Base-by-base conservation (phyloP, 2,797 vertebrate genomes). In the Odontamblyopus lacepedii region DNA sequence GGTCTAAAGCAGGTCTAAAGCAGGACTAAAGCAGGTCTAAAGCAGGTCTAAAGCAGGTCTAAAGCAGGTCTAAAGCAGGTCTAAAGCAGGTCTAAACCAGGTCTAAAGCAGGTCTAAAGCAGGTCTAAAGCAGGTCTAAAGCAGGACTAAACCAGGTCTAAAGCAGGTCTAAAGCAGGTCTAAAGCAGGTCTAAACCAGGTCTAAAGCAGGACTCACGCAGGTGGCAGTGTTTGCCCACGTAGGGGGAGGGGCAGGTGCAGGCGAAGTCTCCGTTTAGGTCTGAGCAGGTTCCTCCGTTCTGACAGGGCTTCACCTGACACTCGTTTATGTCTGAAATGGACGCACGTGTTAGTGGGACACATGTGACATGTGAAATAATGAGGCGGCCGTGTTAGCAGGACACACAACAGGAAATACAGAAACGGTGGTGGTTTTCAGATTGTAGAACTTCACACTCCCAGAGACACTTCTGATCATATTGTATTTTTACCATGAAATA, bases 211-310 rank as follows among this genome's bases (percentile, higher is more conserved):
- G 41, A 95, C 95, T 95, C 83, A 95, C 94, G 95, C 66, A 92
- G 62, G 0, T 95, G 91, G 78, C 95, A 94, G 26, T 90, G 91
- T 81, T 93, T 96, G 66, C 97, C 97, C 62, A 97, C 83, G 56
- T 94, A 97, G 0, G 95, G 96, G 2, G 96, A 96, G 0, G 93
- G 90, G 63, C 97, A 98, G 71, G 87, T 92, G 90, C 94, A 96
- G 76, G 83, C 76, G 51, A 95, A 96, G 81, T 95, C 94, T 5
- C 94, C 93, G 0, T 93, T 88, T 73, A 95, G 87, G 77, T 96
- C 94, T 70, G 89, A 84, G 86, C 95, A 97, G 70, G 56, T 76
- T n/a, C 95, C 95, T 7, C 95, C 92, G 0, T 96, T 96, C 85
- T 91, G 87, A 73, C 95, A 97, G 0, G 95, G 94, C 67, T 92